Evolutionary conservation across 1,140 invertebrate genomes (phyloP).

Genomic region (Sminthurides bifidus): DNA sequence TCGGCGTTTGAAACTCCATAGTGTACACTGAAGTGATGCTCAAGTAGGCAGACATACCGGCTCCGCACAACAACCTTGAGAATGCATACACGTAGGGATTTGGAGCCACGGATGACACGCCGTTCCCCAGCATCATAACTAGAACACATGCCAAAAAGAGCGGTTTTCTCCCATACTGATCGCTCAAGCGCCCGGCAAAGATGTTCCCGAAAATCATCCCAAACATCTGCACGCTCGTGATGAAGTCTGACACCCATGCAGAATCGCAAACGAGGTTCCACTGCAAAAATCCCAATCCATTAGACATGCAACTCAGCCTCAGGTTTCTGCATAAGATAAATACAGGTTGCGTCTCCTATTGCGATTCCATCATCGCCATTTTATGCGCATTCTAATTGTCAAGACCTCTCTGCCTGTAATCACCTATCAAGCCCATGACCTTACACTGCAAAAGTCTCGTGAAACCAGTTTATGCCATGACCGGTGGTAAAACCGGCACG

Average conservation of each 20-base stretch:
- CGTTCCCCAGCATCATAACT: neutral
- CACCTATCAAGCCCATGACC: too few species aligned
- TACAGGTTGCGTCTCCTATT: too few species aligned
- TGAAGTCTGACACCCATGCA: slow-evolving; percentile 19
- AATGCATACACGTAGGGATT: slow-evolving; percentile 11
- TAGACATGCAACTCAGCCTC: too few species aligned
- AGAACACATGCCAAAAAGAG: neutral
- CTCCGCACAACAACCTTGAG: slow-evolving; percentile 6
- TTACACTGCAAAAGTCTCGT: too few species aligned
- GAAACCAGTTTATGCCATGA: too few species aligned
- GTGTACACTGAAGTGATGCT: neutral
- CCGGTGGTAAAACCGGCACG: too few species aligned
- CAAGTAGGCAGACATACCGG: slow-evolving; percentile 13
- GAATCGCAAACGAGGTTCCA: slow-evolving; percentile 18
- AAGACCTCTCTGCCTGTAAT: too few species aligned
- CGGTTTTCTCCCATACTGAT: slow-evolving; percentile 13
- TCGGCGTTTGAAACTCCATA: slow-evolving; percentile 19
- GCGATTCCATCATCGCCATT: too few species aligned
- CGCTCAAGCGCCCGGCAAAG: slow-evolving; percentile 3
- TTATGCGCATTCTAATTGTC: too few species aligned
- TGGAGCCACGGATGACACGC: slow-evolving; percentile 3
- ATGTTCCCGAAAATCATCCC: slow-evolving; percentile 18
- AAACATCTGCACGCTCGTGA: slow-evolving; percentile 22
- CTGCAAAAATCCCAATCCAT: too few species aligned
- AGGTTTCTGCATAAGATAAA: too few species aligned